Base-by-base conservation (phyloP, 2,888 invertebrate species). In the Lochmaea capreae region DNA sequence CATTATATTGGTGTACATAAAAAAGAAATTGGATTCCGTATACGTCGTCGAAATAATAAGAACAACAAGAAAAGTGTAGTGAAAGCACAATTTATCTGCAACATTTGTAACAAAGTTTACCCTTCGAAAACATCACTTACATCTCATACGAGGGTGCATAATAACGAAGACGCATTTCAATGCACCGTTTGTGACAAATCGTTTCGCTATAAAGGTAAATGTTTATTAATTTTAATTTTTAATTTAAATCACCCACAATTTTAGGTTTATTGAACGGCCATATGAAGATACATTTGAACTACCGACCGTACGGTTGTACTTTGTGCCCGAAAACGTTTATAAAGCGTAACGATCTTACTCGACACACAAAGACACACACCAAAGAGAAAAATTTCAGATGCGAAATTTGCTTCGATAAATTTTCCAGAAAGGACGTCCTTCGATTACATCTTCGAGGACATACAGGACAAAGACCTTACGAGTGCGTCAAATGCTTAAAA, bases 371-470 rank as follows among this genome's bases (percentile, higher is more conserved):
- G 16, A 71, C 65, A 11, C 71, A 71, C 39, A 71, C 71, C 46
- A 65, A 58, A 65, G 71, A 71, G 43, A 71, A 65, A 33, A 71
- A 71, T 42, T 65, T 58, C 58, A 65, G 12, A 58, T 71, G 71
- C 18, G 71, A 71, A 52, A 71, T 71, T 43, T 71, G 71, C 65
- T 65, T 39, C 12, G 46, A 58, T n/a, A 65, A 12, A 14, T 71
- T 71, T 33, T 65, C 71, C 14, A 65, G 71, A 11, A 65, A 58
- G n/a, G 71, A 71, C 43, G 71, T 71, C n/a, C 71, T 71, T 18
- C 22, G 65, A 6, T 54, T 71, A 9, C 71, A 71, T 26, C 26
- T 71, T 1, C 26, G 71, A 57, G 22, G 61, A 46, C 71, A 71
- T 16, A 58, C 65, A 1, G 71, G 71, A 8, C 71, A 65, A 39